Evolutionary conservation across 2,113 vertebrate genomes (phyloP).

Genomic region (cattle (Bos taurus)): ARS-UCD2.0 NC_037337.1:40491001-40491500

Average conservation of each 20-base stretch:
- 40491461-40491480: neutral
- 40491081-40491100: neutral
- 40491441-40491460: neutral
- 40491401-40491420: neutral
- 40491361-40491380: neutral
- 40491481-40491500: neutral
- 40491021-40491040: neutral
- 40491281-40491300: neutral
- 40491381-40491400: neutral
- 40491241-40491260: neutral
- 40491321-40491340: neutral
- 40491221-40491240: neutral
- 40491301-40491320: neutral
- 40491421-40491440: neutral
- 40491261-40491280: neutral
- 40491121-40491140: neutral
- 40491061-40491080: neutral
- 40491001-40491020: neutral
- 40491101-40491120: neutral
- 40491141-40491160: neutral
- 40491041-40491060: neutral
- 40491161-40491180: neutral
- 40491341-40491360: neutral
- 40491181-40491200: neutral
- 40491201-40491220: neutral